Percentiles rank a stretch among this genome's conserved stretches.
Evolutionary conservation across 2,113 vertebrate genomes (phyloP).

Genomic region (Siphamia tubifer): DNA sequence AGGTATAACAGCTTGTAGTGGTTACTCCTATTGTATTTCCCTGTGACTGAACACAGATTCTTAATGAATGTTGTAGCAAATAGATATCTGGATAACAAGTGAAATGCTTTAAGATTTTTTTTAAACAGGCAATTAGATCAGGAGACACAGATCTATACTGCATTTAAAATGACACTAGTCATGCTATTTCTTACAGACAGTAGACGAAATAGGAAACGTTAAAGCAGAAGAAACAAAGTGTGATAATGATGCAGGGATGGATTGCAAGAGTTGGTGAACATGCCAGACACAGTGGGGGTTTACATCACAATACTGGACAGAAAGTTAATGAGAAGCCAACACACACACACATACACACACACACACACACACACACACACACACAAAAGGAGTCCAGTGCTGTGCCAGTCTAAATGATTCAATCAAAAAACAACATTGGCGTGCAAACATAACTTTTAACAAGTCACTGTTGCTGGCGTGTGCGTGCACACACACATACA

Average conservation of each 20-base stretch:
- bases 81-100: not conserved
- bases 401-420: conserved; percentile 54
- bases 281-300: conserved; percentile 64
- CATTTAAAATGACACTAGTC: not conserved
- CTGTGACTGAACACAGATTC: not conserved
- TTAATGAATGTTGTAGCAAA: not conserved
- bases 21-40: not conserved
- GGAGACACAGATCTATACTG: not conserved
- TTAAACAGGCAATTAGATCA: too few relatives aligned
- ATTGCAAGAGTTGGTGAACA: conserved; percentile 54
- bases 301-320: conserved; percentile 56
- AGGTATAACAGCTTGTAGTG: not conserved
- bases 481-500: not conserved
- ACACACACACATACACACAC: too few relatives aligned
- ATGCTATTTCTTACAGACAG: not conserved
- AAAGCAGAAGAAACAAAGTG: conserved; percentile 33
- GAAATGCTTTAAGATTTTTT: too few relatives aligned
- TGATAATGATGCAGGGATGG: conserved; percentile 54
- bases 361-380: too few relatives aligned
- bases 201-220: conserved; percentile 4
- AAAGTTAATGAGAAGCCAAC: conserved; percentile 63
- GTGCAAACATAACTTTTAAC: conserved; percentile 42
- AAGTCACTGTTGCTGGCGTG: conserved; percentile 21
- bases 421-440: conserved; percentile 45
- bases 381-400: conserved; percentile 22